Conservation (phyloP, 23 tunicate species). For the Clavelina lepadiformis region DNA sequence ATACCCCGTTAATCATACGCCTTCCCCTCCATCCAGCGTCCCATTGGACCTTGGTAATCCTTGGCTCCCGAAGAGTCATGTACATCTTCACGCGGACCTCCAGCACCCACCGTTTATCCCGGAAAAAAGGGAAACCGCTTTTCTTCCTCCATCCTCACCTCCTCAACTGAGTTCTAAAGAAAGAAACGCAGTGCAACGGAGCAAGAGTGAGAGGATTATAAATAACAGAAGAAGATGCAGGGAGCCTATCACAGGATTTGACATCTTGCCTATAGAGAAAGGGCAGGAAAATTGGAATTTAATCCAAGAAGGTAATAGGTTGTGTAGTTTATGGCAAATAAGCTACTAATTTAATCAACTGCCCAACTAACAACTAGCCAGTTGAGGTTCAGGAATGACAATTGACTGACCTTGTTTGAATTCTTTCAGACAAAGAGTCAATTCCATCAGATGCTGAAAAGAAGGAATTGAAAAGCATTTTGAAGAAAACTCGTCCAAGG, state of each 20-base stretch:
- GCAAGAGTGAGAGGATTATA: conserved; percentile 9
- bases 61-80: conserved; percentile 16
- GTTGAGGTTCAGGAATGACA: too few relatives aligned
- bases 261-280: too few relatives aligned
- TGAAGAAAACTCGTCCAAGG: conserved; percentile 43
- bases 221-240: conserved; percentile 30
- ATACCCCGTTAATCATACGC: conserved; percentile 48
- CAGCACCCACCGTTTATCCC: not conserved
- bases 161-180: not conserved
- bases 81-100: not conserved
- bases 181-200: conserved; percentile 13
- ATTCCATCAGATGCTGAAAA: not conserved
- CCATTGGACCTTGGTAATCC: conserved; percentile 2
- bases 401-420: too few relatives aligned
- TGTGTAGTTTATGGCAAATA: too few relatives aligned
- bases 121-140: not conserved
- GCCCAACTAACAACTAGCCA: too few relatives aligned
- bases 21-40: conserved; percentile 13
- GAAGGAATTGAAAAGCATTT: conserved; percentile 43
- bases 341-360: too few relatives aligned
- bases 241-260: too few relatives aligned
- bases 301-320: too few relatives aligned
- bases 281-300: too few relatives aligned
- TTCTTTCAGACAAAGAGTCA: not conserved
- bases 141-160: not conserved